Evolutionary conservation across 2,113 vertebrate species (phyloP), one percentile per base, ranked within the genome.

Genomic region (Nycticryphes semicollaris): DNA sequence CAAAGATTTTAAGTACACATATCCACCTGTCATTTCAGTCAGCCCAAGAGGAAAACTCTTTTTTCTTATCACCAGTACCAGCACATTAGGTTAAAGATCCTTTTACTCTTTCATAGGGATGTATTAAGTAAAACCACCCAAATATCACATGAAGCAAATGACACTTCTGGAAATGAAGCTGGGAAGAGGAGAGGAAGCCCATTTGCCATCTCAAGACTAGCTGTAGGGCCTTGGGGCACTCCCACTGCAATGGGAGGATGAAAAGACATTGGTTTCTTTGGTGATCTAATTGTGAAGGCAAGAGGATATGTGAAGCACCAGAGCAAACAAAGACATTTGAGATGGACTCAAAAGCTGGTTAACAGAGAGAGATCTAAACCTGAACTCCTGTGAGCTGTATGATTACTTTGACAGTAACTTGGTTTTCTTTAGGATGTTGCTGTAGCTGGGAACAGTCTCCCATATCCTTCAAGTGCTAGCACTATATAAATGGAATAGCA

Each of bases 401-500:
- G 41, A 86, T 95, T 96, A 95, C 75, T 94, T 96, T 86, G 68
- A 56, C 66, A 86, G 72, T 47, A 93, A 91, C 91, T 77, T 81
- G 51, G 60, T 53, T 97, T 95, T 95, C 94, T 90, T 97, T 96
- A 89, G 86, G 85, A 83, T 35, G 69, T 68, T 75, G 72, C 63
- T 93, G 62, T 91, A 62, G 68, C 62, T 91, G 59, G 56, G 48
- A 90, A 94, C 28, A 96, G 63, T 95, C 45, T 89, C 84, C 91
- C 89, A 63, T 28, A 70, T 57, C 73, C 19, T 28, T 96, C 89
- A 96, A 96, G 80, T 84, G 54, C 56, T 60, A 74, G 45, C 77
- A 91, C 88, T 95, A 79, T 68, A 94, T 87, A 96, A 97, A 93
- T 89, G 73, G 84, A 94, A 96, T 48, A 93, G 59, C 86, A 74